Percentiles rank a stretch among this genome's conserved stretches.
Conservation (phyloP, 2,888 invertebrate species). For the Aleiodes alternator region DNA sequence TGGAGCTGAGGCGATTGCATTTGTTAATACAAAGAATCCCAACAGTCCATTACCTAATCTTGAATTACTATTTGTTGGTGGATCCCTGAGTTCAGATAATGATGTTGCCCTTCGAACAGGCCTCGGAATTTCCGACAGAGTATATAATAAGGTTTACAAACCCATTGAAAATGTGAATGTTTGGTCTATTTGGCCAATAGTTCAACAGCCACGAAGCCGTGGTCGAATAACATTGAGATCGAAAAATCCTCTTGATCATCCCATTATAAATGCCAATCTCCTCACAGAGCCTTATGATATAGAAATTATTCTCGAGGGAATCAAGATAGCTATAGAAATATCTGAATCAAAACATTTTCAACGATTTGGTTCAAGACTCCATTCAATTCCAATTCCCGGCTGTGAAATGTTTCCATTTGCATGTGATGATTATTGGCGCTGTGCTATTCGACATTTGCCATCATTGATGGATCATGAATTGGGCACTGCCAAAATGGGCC, state of each 20-base stretch:
- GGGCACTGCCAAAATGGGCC: constrained; percentile 81
- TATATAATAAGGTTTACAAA: constrained; percentile 60
- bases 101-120: constrained; percentile 71
- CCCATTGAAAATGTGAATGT: constrained; percentile 62
- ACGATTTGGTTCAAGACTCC: constrained; percentile 55
- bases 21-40: constrained; percentile 74
- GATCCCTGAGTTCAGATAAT: constrained; percentile 76
- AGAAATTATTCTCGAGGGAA: constrained; percentile 65
- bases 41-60: constrained; percentile 70
- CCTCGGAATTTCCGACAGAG: constrained; percentile 56
- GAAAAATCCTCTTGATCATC: constrained; percentile 76
- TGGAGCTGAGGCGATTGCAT: constrained; percentile 75
- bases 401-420: constrained; percentile 61
- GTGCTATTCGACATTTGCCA: constrained; percentile 77
- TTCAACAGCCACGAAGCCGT: constrained; percentile 76
- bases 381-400: constrained; percentile 59
- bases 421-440: constrained; percentile 75
- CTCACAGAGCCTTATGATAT: constrained; percentile 75
- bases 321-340: constrained; percentile 63
- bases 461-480: constrained; percentile 80
- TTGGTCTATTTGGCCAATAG: constrained; percentile 57
- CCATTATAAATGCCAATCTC: constrained; percentile 78
- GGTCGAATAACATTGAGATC: constrained; percentile 76
- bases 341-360: constrained; percentile 62
- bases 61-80: constrained; percentile 76